Conservation (phyloP, 2,797 vertebrate genomes). For the Macrochelys suwanniensis region DNA sequence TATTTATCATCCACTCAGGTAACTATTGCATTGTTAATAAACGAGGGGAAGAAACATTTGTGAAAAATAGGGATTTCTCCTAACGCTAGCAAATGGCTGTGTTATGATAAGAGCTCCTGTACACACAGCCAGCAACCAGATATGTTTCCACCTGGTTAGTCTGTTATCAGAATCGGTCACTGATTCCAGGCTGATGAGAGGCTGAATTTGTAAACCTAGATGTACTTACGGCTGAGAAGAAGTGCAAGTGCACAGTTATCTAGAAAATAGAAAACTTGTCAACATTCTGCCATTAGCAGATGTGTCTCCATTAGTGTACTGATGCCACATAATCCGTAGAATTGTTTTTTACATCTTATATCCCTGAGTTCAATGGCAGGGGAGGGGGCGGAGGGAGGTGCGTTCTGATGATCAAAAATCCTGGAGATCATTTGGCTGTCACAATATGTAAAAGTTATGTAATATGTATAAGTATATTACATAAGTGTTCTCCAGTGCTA, state of each 20-base stretch:
- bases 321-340: background rate
- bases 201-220: slow-evolving; percentile 17
- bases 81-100: background rate
- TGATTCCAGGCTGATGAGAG: background rate
- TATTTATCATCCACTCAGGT: background rate
- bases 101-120: background rate
- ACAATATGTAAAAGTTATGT: slow-evolving; percentile 24
- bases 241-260: background rate
- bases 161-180: background rate
- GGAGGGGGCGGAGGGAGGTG: background rate
- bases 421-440: slow-evolving; percentile 42
- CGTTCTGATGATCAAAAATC: slow-evolving; percentile 4
- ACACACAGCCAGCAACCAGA: background rate
- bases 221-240: slow-evolving; percentile 4
- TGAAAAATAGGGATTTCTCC: background rate
- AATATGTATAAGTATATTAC: slow-evolving; percentile 61
- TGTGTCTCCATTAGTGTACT: background rate
- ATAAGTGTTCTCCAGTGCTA: slow-evolving; percentile 41
- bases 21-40: background rate
- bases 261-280: background rate
- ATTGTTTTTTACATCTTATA: background rate
- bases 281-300: background rate
- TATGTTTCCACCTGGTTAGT: background rate
- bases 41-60: background rate
- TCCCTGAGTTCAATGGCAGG: slow-evolving; percentile 8